phyloP scores from a whole-genome alignment of 2,888 invertebrate genomes.

The Nemoura dubitans region DNA sequence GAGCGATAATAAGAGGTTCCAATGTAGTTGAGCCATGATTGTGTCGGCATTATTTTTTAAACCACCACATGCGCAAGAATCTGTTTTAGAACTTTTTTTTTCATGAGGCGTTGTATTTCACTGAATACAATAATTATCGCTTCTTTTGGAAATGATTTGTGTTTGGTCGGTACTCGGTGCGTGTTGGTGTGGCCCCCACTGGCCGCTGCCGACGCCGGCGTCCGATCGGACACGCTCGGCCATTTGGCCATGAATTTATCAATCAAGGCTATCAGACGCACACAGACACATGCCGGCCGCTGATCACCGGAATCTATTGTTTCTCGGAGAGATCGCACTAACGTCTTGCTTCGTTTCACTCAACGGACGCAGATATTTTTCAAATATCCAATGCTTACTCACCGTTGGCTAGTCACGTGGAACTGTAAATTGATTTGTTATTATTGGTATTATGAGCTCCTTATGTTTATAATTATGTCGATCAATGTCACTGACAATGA shows the following conservation, averaged over 20 bases:
- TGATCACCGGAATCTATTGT: neutral
- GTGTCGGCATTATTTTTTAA: neutral
- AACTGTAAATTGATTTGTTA: neutral
- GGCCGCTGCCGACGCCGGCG: neutral
- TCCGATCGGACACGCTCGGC: neutral
- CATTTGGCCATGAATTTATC: neutral
- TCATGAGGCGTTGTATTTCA: neutral
- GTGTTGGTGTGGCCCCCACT: neutral
- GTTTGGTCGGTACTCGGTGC: neutral
- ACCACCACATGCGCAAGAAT: neutral
- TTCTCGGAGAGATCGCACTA: too few relatives aligned
- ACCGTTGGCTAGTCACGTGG: neutral
- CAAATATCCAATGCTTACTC: too few relatives aligned
- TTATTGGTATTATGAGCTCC: neutral
- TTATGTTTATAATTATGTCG: neutral
- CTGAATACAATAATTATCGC: neutral
- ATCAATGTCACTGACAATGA: constrained; percentile 12
- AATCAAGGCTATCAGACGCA: neutral
- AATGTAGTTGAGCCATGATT: too few relatives aligned
- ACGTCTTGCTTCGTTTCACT: too few relatives aligned
- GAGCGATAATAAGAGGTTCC: too few relatives aligned
- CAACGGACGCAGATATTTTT: too few relatives aligned
- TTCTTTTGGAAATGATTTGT: neutral
- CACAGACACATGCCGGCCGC: neutral
- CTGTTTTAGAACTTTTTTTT: neutral